These are phyloP conservation scores for Carettochelys insculpta DNA, from an alignment of 2,113 vertebrate species.

Conservation along the genomic window DNA sequence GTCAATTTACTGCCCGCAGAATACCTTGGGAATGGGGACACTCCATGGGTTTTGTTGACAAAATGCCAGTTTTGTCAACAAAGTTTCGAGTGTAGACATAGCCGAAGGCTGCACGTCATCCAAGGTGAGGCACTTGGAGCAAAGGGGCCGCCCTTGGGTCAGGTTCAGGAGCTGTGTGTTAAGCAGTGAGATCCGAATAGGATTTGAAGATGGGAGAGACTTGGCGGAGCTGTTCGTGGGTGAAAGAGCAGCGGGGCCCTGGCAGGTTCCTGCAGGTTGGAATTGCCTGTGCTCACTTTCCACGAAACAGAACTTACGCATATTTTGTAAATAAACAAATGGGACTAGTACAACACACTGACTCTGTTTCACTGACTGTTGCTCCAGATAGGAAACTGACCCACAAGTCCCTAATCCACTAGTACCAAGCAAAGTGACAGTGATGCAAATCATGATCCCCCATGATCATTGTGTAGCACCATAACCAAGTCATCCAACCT, in stretches of 20 bases:
- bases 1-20: too few species aligned
- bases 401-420: background rate
- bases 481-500: background rate
- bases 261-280: accelerated
- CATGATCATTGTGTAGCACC: background rate
- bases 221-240: background rate
- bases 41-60: too few species aligned
- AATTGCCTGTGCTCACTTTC: background rate
- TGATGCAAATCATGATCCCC: background rate
- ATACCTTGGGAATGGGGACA: too few species aligned
- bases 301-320: background rate
- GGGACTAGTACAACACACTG: background rate
- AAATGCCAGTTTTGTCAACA: too few species aligned
- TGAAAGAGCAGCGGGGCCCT: background rate
- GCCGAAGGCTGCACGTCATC: background rate
- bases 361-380: background rate
- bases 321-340: background rate
- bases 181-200: background rate
- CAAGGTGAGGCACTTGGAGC: background rate
- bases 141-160: background rate
- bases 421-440: background rate
- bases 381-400: background rate
- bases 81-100: too few species aligned
- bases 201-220: background rate
- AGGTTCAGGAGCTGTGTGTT: background rate